A percentile compares a stretch with the other conserved stretches of the same genome.
These are phyloP conservation scores for Pristionchus arcanus DNA, from an alignment of 2,888 invertebrate species.

Conservation along the genomic window DNA sequence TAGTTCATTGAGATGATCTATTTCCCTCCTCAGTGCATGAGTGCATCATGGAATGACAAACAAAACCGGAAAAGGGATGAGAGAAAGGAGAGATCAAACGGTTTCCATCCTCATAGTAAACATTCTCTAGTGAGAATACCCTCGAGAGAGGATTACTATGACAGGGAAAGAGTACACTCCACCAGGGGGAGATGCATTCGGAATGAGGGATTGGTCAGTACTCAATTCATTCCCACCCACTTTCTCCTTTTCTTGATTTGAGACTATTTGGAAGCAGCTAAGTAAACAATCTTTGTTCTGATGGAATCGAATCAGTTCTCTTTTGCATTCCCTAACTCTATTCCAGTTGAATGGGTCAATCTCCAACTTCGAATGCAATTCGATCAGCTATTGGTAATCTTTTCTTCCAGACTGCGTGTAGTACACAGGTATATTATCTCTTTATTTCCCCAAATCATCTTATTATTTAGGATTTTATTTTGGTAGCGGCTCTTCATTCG, in stretches of 20 bases:
- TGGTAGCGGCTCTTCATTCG: conserved; percentile 1
- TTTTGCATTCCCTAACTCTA: background rate
- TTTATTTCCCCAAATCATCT: too few relatives aligned
- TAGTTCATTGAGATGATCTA: background rate
- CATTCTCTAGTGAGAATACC: background rate
- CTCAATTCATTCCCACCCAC: background rate
- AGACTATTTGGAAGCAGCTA: background rate
- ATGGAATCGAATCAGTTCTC: background rate
- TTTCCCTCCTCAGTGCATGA: background rate
- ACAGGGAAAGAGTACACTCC: conserved; percentile 1
- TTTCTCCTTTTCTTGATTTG: background rate
- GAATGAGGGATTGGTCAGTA: conserved; percentile 1
- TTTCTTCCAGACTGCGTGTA: conserved; percentile 22
- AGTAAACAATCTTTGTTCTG: background rate
- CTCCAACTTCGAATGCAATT: conserved; percentile 19
- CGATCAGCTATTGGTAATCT: conserved; percentile 4
- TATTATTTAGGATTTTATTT: conserved; percentile 12
- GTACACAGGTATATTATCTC: background rate
- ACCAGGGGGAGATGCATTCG: background rate
- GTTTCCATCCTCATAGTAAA: conserved; percentile 10
- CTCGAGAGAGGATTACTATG: background rate
- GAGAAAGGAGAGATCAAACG: conserved; percentile 20
- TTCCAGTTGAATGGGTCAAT: background rate
- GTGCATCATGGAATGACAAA: conserved; percentile 13
- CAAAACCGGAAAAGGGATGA: background rate